Evolutionary conservation across 92 coral and sea anemone species (phyloP).

Genomic region (Epizoanthus rinbou): DNA sequence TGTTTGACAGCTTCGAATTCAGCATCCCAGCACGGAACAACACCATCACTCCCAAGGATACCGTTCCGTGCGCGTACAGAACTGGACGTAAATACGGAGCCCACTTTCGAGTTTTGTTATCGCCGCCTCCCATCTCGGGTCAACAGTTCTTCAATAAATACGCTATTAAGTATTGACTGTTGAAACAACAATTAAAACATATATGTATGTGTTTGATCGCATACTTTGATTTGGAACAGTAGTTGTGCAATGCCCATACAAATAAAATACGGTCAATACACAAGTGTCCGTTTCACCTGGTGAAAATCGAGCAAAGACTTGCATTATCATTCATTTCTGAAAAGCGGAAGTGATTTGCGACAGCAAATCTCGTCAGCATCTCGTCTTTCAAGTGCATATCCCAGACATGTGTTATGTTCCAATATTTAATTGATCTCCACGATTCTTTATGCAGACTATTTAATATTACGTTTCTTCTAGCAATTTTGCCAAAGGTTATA

Average conservation of each 20-base stretch:
- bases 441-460: not conserved
- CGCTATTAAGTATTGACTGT: not conserved
- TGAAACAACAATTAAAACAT: not conserved
- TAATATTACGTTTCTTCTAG: not conserved
- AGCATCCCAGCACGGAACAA: not conserved
- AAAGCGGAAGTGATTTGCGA: not conserved
- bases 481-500: not conserved
- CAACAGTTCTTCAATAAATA: conserved; percentile 12
- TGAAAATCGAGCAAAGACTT: not conserved
- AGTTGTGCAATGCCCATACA: not conserved
- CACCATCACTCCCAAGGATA: not conserved
- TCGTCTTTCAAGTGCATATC: not conserved
- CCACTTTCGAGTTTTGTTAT: not conserved
- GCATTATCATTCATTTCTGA: not conserved
- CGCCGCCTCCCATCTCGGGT: not conserved
- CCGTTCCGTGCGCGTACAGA: not conserved
- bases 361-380: not conserved
- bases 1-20: not conserved
- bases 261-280: not conserved
- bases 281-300: not conserved
- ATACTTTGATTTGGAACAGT: too few relatives aligned
- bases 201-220: not conserved
- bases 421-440: not conserved
- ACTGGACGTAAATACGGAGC: not conserved
- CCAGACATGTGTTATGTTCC: not conserved